Percentiles rank a stretch among this genome's conserved stretches.
Evolutionary conservation across 1,140 invertebrate genomes (phyloP).

Genomic region (Linepithema humile): DNA sequence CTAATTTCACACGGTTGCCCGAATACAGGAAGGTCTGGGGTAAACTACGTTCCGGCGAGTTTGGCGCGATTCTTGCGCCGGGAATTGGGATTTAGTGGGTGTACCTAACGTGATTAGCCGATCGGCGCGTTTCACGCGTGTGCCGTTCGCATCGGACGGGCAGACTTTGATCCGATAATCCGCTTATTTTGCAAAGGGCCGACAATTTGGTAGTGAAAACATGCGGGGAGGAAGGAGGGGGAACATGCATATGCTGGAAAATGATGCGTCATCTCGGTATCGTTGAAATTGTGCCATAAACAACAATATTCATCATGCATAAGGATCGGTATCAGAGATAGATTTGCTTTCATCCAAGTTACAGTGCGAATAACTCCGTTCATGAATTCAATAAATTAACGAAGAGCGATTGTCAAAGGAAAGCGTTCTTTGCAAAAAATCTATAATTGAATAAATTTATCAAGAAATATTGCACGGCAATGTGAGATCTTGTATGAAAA

Average conservation of each 20-base stretch:
- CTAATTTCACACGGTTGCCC: conserved; percentile 44
- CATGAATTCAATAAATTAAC: neutral
- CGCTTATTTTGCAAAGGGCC: conserved; percentile 43
- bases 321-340: neutral
- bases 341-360: neutral
- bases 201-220: conserved; percentile 34
- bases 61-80: conserved; percentile 35
- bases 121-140: conserved; percentile 37
- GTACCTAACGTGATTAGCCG: conserved; percentile 46
- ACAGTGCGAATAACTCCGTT: neutral
- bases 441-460: neutral
- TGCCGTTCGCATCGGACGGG: neutral
- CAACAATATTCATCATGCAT: neutral
- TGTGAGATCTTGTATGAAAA: neutral
- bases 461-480: neutral
- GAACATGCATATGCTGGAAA: neutral
- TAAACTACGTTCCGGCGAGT: conserved; percentile 30
- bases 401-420: neutral
- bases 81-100: conserved; percentile 43
- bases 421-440: neutral
- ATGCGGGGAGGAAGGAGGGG: no score
- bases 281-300: neutral
- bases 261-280: neutral
- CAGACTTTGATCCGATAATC: conserved; percentile 39
- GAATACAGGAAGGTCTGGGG: neutral